A percentile compares a stretch with the other conserved stretches of the same genome.
Evolutionary conservation across 1,140 invertebrate genomes (phyloP).

Genomic region (Pseudomyrmex pallidus): DNA sequence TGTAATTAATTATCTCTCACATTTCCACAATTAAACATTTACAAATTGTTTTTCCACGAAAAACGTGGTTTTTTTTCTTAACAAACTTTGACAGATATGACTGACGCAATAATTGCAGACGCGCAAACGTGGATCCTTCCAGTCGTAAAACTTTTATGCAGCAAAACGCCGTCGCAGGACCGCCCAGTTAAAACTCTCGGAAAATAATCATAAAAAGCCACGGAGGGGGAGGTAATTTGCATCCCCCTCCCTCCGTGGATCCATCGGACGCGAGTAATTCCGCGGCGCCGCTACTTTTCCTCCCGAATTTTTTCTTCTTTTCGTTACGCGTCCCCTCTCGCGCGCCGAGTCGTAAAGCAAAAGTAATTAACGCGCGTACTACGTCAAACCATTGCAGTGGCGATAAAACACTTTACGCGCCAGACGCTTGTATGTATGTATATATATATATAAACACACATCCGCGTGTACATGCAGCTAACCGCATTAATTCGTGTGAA

Average conservation of each 20-base stretch:
- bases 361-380: constrained; percentile 69
- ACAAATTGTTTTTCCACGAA: background rate
- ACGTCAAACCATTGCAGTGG: constrained; percentile 26
- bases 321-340: background rate
- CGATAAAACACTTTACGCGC: constrained; percentile 59
- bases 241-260: background rate
- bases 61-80: too few relatives aligned
- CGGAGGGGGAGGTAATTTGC: constrained; percentile 19
- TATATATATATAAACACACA: too few relatives aligned
- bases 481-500: constrained; percentile 48
- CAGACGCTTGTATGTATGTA: constrained; percentile 19
- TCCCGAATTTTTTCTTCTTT: background rate
- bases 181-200: constrained; percentile 4
- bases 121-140: background rate
- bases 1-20: background rate
- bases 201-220: constrained; percentile 26
- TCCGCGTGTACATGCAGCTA: background rate
- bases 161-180: constrained; percentile 5
- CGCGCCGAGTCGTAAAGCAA: constrained; percentile 60
- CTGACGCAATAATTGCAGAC: background rate
- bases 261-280: constrained; percentile 44
- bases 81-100: background rate
- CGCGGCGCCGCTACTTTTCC: constrained; percentile 16
- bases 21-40: background rate
- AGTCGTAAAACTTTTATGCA: background rate